A percentile compares a stretch with the other conserved stretches of the same genome.
Evolutionary conservation across 2,113 vertebrate species (phyloP).

Genomic region (Acinonyx jubatus): DNA sequence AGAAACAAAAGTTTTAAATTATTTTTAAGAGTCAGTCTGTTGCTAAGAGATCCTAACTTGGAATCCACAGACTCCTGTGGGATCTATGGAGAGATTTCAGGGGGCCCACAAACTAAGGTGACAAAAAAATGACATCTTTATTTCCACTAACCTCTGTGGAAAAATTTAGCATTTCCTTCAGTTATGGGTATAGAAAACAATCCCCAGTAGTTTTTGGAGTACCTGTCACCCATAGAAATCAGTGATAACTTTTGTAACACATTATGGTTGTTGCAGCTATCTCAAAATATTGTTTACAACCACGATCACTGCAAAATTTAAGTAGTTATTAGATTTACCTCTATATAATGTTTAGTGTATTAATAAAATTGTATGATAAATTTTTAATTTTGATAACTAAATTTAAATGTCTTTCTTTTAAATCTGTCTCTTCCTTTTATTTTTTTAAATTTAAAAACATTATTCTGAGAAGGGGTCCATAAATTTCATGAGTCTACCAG

Average conservation of each 20-base stretch:
- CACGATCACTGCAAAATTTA: not conserved
- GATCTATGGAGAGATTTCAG: not conserved
- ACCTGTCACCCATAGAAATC: not conserved
- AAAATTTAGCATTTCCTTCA: not conserved
- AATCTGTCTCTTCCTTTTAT: not conserved
- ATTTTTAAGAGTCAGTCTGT: not conserved
- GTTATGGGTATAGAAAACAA: not conserved
- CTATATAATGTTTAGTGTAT: not conserved
- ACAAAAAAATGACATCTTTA: conserved; percentile 4
- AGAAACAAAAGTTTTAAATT: conserved; percentile 2
- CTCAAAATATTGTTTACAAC: not conserved
- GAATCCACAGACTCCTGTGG: not conserved
- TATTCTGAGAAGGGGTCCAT: not conserved
- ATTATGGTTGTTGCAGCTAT: not conserved
- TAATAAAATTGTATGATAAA: not conserved
- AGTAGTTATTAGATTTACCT: not conserved
- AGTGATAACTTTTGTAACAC: not conserved
- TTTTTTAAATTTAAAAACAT: not conserved
- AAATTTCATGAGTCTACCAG: not conserved
- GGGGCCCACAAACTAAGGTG: not conserved
- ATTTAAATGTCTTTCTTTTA: not conserved
- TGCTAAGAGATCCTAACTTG: not conserved
- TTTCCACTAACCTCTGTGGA: not conserved
- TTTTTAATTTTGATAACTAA: not conserved
- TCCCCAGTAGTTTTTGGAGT: not conserved